Evolutionary conservation across 2,888 invertebrate genomes (phyloP), one percentile per base, ranked within the genome.

Genomic region (Philhelius pedissequus): DNA sequence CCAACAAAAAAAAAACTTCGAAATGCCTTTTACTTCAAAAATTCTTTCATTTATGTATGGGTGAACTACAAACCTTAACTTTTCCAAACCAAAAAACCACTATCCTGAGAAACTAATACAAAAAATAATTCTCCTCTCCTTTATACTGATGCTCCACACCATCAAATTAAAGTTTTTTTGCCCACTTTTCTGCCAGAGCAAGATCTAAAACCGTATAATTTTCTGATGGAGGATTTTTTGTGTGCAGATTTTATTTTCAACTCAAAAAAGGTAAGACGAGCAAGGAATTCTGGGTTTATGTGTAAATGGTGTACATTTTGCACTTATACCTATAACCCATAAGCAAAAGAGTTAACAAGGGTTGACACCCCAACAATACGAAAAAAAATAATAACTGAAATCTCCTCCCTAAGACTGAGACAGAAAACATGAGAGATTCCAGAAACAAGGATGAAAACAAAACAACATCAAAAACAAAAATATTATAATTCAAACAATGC

Each of bases 71-170:
- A 45, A 11, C 45, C 45, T 9, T 18, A 43, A 3, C 40, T 9
- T 1, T 18, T 13, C 15, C 0, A 32, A 32, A 56, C 11, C 20
- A 5, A 38, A n/a, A 58, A 22, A 4, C 11, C 18, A 58, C 35
- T 22, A n/a, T 58, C 40, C 38, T 11, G n/a, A 60, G 40, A 60
- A 60, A 40, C 27, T 60, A 60, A 60, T 60, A 60, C n/a, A 40
- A 25, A 58, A 40, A 27, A 40, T 60, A 40, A 40, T 40, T 60
- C 40, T 35, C 22, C 32, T 56, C 15, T 52, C 18, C 40, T 43
- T 25, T 27, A n/a, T n/a, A 40, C 3, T 38, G 22, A n/a, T 40
- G 60, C 25, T 60, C 25, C 15, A 60, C 38, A 40, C 15, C 40
- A 25, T 40, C 60, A 18, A 20, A 32, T 11, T 56, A n/a, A n/a